phyloP scores from a whole-genome alignment of 2,113 vertebrate genomes.

The Dromiciops gliroides region DNA sequence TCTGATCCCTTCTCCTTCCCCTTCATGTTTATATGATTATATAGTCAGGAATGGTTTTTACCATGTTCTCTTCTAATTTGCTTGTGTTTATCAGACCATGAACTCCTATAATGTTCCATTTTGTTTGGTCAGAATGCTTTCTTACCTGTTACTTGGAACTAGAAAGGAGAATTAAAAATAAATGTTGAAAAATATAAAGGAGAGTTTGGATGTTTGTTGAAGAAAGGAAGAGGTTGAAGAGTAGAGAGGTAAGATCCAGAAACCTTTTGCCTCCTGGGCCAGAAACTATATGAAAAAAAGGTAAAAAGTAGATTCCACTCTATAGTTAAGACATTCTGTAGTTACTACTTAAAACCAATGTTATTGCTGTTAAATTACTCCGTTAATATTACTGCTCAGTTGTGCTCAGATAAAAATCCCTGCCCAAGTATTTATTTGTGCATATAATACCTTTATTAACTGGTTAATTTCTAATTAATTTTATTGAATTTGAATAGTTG shows the following conservation, averaged over 20 bases:
- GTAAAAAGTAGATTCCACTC: constrained; percentile 15
- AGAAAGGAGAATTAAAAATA: background rate
- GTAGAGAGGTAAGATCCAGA: background rate
- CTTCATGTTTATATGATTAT: background rate
- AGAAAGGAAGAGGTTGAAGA: background rate
- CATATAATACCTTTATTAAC: constrained; percentile 41
- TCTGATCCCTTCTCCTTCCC: background rate
- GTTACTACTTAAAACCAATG: background rate
- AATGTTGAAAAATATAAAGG: background rate
- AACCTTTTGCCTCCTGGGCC: background rate
- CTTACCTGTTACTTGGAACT: background rate
- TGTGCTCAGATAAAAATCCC: background rate
- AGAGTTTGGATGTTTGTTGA: background rate
- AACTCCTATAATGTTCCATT: background rate
- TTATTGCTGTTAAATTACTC: no score
- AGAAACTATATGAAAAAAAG: constrained; percentile 30
- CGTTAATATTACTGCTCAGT: no score
- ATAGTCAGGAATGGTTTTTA: background rate
- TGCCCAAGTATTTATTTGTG: constrained; percentile 42
- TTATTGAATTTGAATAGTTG: constrained; percentile 35
- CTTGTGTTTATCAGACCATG: background rate
- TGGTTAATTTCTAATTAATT: constrained; percentile 51
- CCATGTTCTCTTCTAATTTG: background rate
- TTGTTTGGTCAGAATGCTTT: background rate
- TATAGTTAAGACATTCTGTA: constrained; percentile 43